These are phyloP conservation scores for Horisme vitalbata DNA, from an alignment of 2,888 invertebrate genomes.

Conservation along the genomic window DNA sequence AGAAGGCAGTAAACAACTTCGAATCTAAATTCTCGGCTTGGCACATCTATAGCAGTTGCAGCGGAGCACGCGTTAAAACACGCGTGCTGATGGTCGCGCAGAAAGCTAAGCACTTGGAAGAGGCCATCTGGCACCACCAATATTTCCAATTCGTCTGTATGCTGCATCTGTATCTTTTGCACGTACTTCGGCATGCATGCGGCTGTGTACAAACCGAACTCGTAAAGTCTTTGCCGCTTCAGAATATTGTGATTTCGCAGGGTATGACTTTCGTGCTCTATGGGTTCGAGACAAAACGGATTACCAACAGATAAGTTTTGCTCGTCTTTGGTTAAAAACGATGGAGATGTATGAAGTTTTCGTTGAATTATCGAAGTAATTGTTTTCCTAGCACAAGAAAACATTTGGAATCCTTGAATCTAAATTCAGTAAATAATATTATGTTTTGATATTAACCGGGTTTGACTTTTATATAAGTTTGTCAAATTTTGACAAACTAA, in stretches of 20 bases:
- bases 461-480: no score
- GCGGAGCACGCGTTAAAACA: constrained; percentile 60
- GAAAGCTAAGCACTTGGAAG: constrained; percentile 58
- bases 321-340: constrained; percentile 8
- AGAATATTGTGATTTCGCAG: constrained; percentile 59
- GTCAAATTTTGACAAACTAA: no score
- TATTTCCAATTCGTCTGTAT: constrained; percentile 66
- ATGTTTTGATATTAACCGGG: not conserved
- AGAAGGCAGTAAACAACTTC: constrained; percentile 63
- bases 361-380: constrained; percentile 29
- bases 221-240: constrained; percentile 60
- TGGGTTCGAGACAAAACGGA: constrained; percentile 53
- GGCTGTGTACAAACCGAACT: constrained; percentile 70
- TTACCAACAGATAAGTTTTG: constrained; percentile 28
- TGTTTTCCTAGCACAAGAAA: constrained; percentile 29
- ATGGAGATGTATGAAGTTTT: constrained; percentile 25
- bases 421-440: not conserved
- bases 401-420: constrained; percentile 16
- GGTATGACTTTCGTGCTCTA: constrained; percentile 50
- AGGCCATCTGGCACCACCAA: constrained; percentile 65
- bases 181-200: constrained; percentile 71
- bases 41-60: constrained; percentile 69
- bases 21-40: constrained; percentile 61
- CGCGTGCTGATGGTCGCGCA: constrained; percentile 65
- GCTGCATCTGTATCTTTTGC: constrained; percentile 68